A percentile compares a stretch with the other conserved stretches of the same genome.
Evolutionary conservation across 2,888 invertebrate species (phyloP).

Genomic region (Fragum whitleyi): DNA sequence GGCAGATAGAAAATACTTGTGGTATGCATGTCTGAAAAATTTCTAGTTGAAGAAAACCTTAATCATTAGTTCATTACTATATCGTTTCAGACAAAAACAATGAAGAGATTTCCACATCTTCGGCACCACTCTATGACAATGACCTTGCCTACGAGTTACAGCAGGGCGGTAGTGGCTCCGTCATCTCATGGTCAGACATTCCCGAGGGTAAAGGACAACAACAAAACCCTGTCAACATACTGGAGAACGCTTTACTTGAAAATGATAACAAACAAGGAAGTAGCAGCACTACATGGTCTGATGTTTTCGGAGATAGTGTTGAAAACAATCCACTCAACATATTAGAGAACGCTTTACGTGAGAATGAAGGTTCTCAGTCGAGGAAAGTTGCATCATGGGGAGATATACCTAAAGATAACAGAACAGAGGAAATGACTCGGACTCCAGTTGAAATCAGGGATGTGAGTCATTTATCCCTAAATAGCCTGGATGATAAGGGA

Average conservation of each 20-base stretch:
- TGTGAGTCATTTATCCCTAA: slow-evolving; percentile 37
- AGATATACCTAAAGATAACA: slow-evolving; percentile 39
- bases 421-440: slow-evolving; percentile 5
- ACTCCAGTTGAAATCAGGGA: slow-evolving; percentile 4
- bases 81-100: slow-evolving; percentile 35
- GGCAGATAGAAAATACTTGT: too few species aligned
- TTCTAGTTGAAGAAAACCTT: too few species aligned
- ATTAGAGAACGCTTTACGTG: not conserved
- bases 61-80: too few species aligned
- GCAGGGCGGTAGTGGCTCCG: slow-evolving; percentile 25
- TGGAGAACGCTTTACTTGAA: not conserved
- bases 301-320: slow-evolving; percentile 37
- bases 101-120: slow-evolving; percentile 1
- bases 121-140: slow-evolving; percentile 55
- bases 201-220: slow-evolving; percentile 42
- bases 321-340: slow-evolving; percentile 41
- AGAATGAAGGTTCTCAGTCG: not conserved
- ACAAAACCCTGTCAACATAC: slow-evolving; percentile 36
- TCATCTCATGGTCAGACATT: slow-evolving; percentile 47
- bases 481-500: slow-evolving; percentile 55
- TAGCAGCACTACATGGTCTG: slow-evolving; percentile 29
- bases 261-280: not conserved
- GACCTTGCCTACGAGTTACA: slow-evolving; percentile 61
- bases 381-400: slow-evolving; percentile 35
- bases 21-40: too few species aligned